phyloP scores from a whole-genome alignment of 2,888 invertebrate species.

The Cotesia congregata region DNA sequence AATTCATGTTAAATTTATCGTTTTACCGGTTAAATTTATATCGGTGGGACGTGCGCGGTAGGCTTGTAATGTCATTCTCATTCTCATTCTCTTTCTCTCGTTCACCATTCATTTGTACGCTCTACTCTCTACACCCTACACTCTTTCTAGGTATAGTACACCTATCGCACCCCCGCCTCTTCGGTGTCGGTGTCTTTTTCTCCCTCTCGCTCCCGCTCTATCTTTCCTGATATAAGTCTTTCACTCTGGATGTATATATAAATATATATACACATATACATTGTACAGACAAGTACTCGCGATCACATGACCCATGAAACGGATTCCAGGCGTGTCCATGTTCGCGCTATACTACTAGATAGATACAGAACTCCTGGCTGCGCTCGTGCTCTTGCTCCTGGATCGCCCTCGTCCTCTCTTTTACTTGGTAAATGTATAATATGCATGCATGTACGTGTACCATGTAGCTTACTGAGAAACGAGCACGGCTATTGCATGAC shows the following conservation, averaged over 20 bases:
- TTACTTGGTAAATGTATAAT: constrained; percentile 29
- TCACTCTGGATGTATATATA: constrained; percentile 35
- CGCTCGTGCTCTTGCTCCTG: constrained; percentile 38
- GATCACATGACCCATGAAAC: constrained; percentile 35
- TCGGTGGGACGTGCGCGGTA: constrained; percentile 42
- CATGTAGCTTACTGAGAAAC: not conserved
- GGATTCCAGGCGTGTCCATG: constrained; percentile 54
- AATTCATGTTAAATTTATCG: constrained; percentile 50
- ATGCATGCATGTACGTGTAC: constrained; percentile 26
- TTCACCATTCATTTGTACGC: constrained; percentile 1
- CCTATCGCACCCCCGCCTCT: not conserved
- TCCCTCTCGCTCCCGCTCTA: constrained; percentile 17
- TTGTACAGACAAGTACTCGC: constrained; percentile 27
- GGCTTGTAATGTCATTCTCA: constrained; percentile 19
- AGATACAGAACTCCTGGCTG: constrained; percentile 44
- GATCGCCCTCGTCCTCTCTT: constrained; percentile 24
- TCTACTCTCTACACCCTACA: not conserved
- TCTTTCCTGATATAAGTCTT: constrained; percentile 10
- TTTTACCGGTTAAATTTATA: constrained; percentile 51
- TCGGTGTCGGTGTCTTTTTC: constrained; percentile 12
- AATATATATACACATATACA: too few relatives aligned
- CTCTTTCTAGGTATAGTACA: constrained; percentile 30
- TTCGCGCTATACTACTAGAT: constrained; percentile 11
- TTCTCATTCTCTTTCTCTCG: constrained; percentile 3
- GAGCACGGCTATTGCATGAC: constrained; percentile 42